These are phyloP conservation scores for Naja naja DNA, from an alignment of 2,113 vertebrate species.

Conservation along the genomic window DNA sequence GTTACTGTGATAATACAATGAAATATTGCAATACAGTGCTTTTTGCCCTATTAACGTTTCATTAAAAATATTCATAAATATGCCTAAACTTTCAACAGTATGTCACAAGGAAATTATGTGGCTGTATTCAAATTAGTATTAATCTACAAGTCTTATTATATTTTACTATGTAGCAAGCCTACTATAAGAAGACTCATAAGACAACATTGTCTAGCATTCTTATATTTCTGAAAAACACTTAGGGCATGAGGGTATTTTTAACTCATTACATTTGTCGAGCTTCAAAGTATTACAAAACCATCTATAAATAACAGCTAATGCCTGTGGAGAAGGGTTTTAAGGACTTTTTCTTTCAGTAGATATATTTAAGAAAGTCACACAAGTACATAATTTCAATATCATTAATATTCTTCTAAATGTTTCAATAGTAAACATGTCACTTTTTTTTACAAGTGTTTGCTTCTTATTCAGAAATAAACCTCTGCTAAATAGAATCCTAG, in stretches of 20 bases:
- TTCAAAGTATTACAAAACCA: not conserved
- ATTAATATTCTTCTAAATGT: not conserved
- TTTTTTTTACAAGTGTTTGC: not conserved
- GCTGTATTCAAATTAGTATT: not conserved
- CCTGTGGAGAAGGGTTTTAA: not conserved
- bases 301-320: not conserved
- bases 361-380: not conserved
- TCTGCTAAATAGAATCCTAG: not conserved
- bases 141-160: not conserved
- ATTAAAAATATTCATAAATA: not conserved
- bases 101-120: not conserved
- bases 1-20: not conserved
- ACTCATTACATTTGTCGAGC: not conserved
- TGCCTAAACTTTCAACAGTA: not conserved
- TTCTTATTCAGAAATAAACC: not conserved
- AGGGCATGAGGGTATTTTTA: not conserved
- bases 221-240: not conserved
- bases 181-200: conserved; percentile 9
- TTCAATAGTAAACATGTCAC: not conserved
- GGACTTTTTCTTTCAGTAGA: not conserved
- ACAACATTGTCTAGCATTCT: not conserved
- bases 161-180: not conserved
- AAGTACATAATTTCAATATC: not conserved
- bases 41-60: not conserved
- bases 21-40: not conserved